Evolutionary conservation across 2,888 invertebrate species (phyloP), one percentile per base, ranked within the genome.

Genomic region (Tetheella fluctuosa): DNA sequence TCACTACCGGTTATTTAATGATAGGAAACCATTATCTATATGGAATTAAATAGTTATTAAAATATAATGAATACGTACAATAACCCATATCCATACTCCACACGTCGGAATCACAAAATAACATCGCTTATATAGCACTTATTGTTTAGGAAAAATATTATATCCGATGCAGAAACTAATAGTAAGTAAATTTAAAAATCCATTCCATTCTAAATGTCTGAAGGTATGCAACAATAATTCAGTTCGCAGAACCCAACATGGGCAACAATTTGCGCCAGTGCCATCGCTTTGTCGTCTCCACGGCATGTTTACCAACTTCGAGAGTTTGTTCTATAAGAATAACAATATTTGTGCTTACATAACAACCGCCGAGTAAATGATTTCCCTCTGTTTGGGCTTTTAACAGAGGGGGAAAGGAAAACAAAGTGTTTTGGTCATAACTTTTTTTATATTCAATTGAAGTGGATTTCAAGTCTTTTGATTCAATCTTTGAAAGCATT

Each of bases 331-430:
- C 5, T 34, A 13, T 37, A 55, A 73, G 57, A 69, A 72, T 65
- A 70, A 73, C 63, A 73, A 71, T 79, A 75, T 76, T 74, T 73
- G 64, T 71, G 69, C 73, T 76, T 64, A 59, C 59, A 15, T 65
- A 65, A 69, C 68, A 71, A 64, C 65, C 65, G 59, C 64, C 57
- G 62, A 64, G 69, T 61, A 70, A 74, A 73, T 64, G 57, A 63
- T 69, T 72, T 68, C 61, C 54, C 60, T 61, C 52, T 65, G 58
- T 34, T 57, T 64, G 63, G 63, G 66, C 59, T 55, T 61, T 61
- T 54, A 53, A 52, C 25, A 34, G 55, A 54, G 55, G 53, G 55
- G 48, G 59, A 54, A 54, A 54, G 53, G 25, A 53, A 39, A 13
- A 34, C 34, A 25, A 34, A 54, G 55, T 59, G 59, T 48, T 52